phyloP scores from a whole-genome alignment of 2,113 vertebrate species.

The Gymnocephalus cernua region DNA sequence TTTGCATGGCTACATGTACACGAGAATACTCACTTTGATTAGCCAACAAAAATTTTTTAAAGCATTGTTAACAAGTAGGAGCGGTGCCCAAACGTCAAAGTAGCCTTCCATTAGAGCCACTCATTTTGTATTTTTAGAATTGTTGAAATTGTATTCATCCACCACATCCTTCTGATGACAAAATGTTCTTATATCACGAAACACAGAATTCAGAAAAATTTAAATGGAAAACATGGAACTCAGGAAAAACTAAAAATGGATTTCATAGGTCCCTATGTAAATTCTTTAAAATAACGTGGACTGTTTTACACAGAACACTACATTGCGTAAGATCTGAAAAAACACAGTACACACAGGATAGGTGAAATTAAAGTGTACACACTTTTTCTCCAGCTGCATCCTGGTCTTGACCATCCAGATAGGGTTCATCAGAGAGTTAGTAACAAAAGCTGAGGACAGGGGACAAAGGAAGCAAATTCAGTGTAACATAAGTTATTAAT shows the following conservation, averaged over 20 bases:
- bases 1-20: no score
- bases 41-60: no score
- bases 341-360: fast-evolving
- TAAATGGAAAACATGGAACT: neutral
- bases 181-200: neutral
- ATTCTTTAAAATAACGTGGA: conserved; percentile 9
- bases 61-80: no score
- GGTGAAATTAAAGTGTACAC: conserved; percentile 39
- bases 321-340: neutral
- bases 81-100: no score
- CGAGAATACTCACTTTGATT: no score
- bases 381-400: conserved; percentile 97
- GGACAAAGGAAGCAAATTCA: neutral
- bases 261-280: no score
- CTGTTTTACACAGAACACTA: neutral
- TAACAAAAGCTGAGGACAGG: conserved; percentile 90
- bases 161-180: neutral
- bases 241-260: no score
- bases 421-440: conserved; percentile 98
- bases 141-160: no score
- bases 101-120: no score
- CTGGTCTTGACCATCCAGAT: conserved; percentile 99
- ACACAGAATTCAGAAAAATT: neutral
- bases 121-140: no score
- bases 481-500: neutral